Conservation (phyloP, 1,140 invertebrate genomes). For the Platyura marginata region DNA sequence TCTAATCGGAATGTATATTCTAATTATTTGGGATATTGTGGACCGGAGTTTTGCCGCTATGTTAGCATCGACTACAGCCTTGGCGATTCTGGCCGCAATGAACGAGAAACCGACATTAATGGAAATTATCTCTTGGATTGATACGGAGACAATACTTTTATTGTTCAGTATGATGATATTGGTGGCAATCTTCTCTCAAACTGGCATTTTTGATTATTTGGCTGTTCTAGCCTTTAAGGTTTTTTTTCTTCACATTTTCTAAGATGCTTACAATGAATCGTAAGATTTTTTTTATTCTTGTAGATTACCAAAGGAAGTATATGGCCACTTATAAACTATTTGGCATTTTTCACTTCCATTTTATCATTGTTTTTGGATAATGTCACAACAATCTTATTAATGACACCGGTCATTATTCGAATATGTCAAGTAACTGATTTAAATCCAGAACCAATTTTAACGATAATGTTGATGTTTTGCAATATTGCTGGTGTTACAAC, state of each 20-base stretch:
- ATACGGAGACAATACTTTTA: constrained; percentile 68
- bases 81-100: constrained; percentile 52
- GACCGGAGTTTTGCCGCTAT: constrained; percentile 70
- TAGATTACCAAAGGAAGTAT: constrained; percentile 61
- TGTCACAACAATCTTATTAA: constrained; percentile 70
- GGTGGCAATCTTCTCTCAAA: constrained; percentile 71
- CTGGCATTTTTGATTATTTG: constrained; percentile 72
- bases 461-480: constrained; percentile 68
- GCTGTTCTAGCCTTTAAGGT: constrained; percentile 65
- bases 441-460: constrained; percentile 66
- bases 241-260: constrained; percentile 7
- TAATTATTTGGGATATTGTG: constrained; percentile 73
- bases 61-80: constrained; percentile 51
- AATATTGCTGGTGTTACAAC: constrained; percentile 47
- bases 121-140: constrained; percentile 70
- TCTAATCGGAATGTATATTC: constrained; percentile 53
- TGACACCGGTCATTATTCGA: constrained; percentile 76
- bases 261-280: background rate
- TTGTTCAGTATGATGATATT: constrained; percentile 86
- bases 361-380: constrained; percentile 76
- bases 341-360: constrained; percentile 64
- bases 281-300: constrained; percentile 10
- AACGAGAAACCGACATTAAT: constrained; percentile 53
- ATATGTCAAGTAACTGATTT: constrained; percentile 76
- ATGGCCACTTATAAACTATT: constrained; percentile 64